Evolutionary conservation across 2,113 vertebrate genomes (phyloP), one percentile per base, ranked within the genome.

Genomic region (Meles meles): DNA sequence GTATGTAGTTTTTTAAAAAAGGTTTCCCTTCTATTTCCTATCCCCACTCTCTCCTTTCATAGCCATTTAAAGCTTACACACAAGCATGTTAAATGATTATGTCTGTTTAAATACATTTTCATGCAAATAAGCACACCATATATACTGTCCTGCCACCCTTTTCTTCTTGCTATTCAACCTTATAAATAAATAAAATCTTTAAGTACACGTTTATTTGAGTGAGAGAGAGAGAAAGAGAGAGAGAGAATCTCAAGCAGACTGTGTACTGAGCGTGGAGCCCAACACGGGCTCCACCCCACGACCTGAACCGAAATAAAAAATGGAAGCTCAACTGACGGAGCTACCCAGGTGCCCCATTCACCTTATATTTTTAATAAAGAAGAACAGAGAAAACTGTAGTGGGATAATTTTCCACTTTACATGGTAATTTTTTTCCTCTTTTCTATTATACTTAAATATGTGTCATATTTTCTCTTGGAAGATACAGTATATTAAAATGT

Each of bases 351-450:
- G 3, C 34, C n/a, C 67, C 34, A 37, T 37, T 4, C 67, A 69
- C 34, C 34, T 69, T 69, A 37, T 37, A 74, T 86, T 91, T 93
- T 91, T 84, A 91, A 52, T 88, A 92, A 90, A 90, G n/a, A 95
- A 65, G 34, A 14, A 89, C 27, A 77, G 76, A 91, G 13, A 74
- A 42, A 88, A 93, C 13, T 95, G 2, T 27, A 91, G 44, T 94
- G 47, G 44, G n/a, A 85, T 39, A 85, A 63, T 57, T 82, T 93
- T 96, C 42, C 21, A 84, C 27, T 63, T 94, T 67, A 29, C 23
- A 59, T 65, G 18, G 37, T 79, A 65, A 25, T 7, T 47, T n/a
- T 86, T 85, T 80, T 12, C 31, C 31, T 39, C 47, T 81, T 82
- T 92, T 57, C 47, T 63, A 23, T 34, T 88, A 49, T 34, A 79